phyloP scores from a whole-genome alignment of 2,113 vertebrate species.

The Chrysochloris asiatica region DNA sequence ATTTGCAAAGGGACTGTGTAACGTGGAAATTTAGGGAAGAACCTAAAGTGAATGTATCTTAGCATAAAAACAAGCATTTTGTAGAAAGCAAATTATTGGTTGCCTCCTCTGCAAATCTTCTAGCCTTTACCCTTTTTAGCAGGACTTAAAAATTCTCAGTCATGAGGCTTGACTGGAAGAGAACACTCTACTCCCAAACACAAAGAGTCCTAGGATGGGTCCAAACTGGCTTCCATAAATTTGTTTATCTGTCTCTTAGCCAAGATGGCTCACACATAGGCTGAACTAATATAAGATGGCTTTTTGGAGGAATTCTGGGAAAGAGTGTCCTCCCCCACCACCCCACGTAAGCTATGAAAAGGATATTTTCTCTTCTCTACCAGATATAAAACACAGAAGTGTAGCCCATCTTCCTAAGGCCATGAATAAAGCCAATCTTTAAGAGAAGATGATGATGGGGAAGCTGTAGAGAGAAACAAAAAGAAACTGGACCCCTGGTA shows the following conservation, averaged over 20 bases:
- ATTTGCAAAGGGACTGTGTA: no score
- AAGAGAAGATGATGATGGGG: background rate
- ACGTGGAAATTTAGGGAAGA: background rate
- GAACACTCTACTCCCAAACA: background rate
- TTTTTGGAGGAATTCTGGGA: background rate
- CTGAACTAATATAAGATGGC: background rate
- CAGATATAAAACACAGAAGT: background rate
- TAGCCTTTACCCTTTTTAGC: background rate
- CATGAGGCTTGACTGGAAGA: background rate
- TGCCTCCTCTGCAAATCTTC: background rate
- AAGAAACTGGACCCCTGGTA: background rate
- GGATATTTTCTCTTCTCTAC: background rate
- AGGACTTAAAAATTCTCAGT: background rate
- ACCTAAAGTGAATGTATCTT: background rate
- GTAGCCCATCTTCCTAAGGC: background rate
- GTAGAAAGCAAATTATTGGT: background rate
- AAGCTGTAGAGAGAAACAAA: background rate
- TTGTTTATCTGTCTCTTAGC: background rate
- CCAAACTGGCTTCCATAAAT: background rate
- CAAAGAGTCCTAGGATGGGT: background rate
- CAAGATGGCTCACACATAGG: background rate
- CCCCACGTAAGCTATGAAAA: background rate
- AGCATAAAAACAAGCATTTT: conserved; percentile 1
- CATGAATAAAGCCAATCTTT: background rate
- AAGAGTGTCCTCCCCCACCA: background rate